Evolutionary conservation across 2,888 invertebrate genomes (phyloP), one percentile per base, ranked within the genome.

Genomic region (Eledone cirrhosa): DNA sequence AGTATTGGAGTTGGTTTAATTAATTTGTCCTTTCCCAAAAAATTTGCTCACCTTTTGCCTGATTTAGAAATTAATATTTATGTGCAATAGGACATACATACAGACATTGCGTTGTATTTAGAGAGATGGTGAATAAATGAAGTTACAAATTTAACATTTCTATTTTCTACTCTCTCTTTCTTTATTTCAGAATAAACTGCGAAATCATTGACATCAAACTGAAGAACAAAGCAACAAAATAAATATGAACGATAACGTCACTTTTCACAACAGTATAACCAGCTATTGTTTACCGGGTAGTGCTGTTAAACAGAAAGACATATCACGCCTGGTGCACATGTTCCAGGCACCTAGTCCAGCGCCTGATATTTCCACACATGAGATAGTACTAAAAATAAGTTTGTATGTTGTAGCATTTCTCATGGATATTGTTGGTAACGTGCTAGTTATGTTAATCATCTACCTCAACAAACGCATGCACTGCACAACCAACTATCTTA

Each of bases 401-500:
- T 87, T 87, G 79, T 89, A 89, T 77, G 78, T 83, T 0, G 14
- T 86, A 0, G 86, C 88, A 1, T 86, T 89, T 63, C 33, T 85
- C 0, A 16, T 87, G 74, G 87, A 87, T 74, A 77, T 88, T 29
- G 79, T 86, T 8, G 89, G 89, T 24, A 89, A 89, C 78, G 80
- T 82, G 16, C 80, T 86, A 14, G 87, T 88, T 8, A 78, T 88
- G 14, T 69, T 86, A n/a, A 86, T 86, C 16, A 84, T 88, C n/a
- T 77, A 81, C 11, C 78, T 84, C 11, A 87, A 86, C 80, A 83
- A 83, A 67, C 80, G 83, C 24, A 87, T 88, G 87, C 79, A 86
- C 63, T 84, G 85, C 1, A 83, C 87, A 0, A 87, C 88, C 31
- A 87, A 87, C 78, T 79, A 86, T 69, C 83, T 88, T 47, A 84